Base-by-base conservation (phyloP, 2,888 invertebrate species). In the Nephrocerus scutellatus region DNA sequence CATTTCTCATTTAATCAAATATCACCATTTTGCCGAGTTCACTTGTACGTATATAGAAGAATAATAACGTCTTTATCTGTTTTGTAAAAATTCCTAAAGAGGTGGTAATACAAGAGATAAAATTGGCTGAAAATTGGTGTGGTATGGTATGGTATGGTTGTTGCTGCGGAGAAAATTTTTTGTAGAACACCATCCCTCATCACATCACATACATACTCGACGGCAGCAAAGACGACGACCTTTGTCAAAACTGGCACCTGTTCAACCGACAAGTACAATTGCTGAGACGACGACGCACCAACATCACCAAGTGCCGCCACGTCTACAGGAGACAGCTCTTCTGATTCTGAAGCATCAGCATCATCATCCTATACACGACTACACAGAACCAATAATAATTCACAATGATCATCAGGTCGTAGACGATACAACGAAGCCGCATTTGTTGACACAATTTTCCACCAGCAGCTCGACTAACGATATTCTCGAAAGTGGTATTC, bases 241-340 rank as follows among this genome's bases (percentile, higher is more conserved):
- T n/a, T n/a, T 42, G 40, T 44, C 43, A 54, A 58, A 61, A 50
- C 64, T 65, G 66, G 66, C 68, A 55, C 67, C 67, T 48, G 65
- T 66, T 53, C 46, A 64, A 52, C 66, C 66, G 30, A 50, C 46
- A 38, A 58, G 55, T 49, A 57, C 55, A 46, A 55, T 60, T 50
- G 55, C 61, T 52, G 63, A 59, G 49, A 52, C 59, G 43, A 58
- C 59, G 39, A 54, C 55, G 34, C 41, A 29, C 37, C 48, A 40
- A 38, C 42, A 41, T 32, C 40, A n/a, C 28, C 43, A 44, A 41
- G 39, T 44, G 39, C 48, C 43, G 44, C 50, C 45, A 44, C 50
- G 43, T 45, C 48, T 51, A 43, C 52, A 47, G 42, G 51, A 48
- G 44, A 49, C 43, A 38, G 50, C 51, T 23, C 44, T 47, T 26